A percentile compares a stretch with the other conserved stretches of the same genome.
Conservation (phyloP, 2,797 vertebrate species). For the Furcifer pardalis region DNA sequence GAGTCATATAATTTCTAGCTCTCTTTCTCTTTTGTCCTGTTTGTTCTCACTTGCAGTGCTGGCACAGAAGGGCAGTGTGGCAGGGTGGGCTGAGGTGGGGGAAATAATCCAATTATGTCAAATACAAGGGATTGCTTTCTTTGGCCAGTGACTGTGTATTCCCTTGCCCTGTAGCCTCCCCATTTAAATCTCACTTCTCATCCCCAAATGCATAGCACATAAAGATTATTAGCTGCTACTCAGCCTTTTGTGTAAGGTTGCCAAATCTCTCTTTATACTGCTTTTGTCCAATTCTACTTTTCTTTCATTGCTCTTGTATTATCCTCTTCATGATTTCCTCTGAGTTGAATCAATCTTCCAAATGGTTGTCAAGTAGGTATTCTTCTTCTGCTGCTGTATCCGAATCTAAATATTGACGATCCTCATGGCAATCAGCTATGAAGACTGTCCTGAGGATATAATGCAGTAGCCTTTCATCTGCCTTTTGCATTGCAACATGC, state of each 20-base stretch:
- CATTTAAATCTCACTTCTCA: neutral
- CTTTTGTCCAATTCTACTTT: neutral
- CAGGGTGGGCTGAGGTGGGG: neutral
- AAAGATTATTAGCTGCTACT: neutral
- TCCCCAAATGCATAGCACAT: neutral
- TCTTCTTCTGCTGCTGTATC: too few species aligned
- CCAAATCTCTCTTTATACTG: neutral
- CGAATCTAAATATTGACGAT: too few species aligned
- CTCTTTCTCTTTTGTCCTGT: neutral
- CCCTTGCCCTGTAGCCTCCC: slow-evolving; percentile 12
- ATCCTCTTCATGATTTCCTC: neutral
- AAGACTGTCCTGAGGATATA: too few species aligned
- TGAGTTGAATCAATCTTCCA: neutral
- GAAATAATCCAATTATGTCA: slow-evolving; percentile 17
- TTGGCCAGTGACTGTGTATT: neutral
- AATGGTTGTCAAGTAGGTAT: neutral
- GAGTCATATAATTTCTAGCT: neutral
- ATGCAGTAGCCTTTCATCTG: too few species aligned
- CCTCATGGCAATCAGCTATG: too few species aligned
- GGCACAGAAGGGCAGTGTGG: neutral
- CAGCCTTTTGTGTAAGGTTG: neutral
- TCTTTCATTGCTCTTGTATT: neutral
- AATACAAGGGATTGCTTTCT: neutral
- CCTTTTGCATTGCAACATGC: too few species aligned
- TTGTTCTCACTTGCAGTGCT: neutral